Percentiles rank a stretch among this genome's conserved stretches.
Conservation (phyloP, 2,888 invertebrate genomes). For the Mystacides longicornis region DNA sequence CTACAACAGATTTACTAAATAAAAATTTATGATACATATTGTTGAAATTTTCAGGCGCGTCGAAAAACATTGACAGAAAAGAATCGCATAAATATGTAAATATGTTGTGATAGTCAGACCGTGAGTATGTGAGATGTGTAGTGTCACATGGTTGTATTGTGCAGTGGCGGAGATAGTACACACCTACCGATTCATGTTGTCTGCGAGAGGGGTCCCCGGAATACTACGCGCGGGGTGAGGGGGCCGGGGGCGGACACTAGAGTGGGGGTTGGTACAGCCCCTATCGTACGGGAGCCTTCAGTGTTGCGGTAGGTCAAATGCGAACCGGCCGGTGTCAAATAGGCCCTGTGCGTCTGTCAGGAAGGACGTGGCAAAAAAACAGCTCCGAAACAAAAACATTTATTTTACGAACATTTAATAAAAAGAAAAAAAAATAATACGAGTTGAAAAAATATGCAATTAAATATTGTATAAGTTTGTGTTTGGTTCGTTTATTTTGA, state of each 20-base stretch:
- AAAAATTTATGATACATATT: no score
- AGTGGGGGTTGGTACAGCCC: slow-evolving; percentile 33
- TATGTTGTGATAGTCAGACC: no score
- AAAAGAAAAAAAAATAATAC: slow-evolving; percentile 3
- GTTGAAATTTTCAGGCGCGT: no score
- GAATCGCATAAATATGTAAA: no score
- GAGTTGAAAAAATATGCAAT: no score
- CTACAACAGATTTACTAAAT: no score
- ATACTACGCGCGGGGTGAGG: slow-evolving; percentile 17
- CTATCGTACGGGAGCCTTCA: slow-evolving; percentile 37
- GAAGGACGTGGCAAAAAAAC: slow-evolving; percentile 30
- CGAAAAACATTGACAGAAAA: no score
- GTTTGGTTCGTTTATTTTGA: slow-evolving; percentile 7
- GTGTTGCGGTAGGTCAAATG: slow-evolving; percentile 61
- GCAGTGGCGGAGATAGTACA: no score
- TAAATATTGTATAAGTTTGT: background rate
- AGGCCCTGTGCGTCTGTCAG: slow-evolving; percentile 38
- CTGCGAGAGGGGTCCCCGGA: slow-evolving; percentile 15
- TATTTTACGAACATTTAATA: slow-evolving; percentile 5
- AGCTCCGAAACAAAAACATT: background rate
- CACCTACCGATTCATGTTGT: slow-evolving; percentile 15
- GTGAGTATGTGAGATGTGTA: no score
- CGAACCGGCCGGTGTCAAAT: slow-evolving; percentile 36
- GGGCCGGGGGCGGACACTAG: slow-evolving; percentile 8
- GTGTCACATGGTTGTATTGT: no score